These are phyloP conservation scores for Caiman crocodilus DNA, from an alignment of 2,797 vertebrate genomes.

Conservation along the genomic window DNA sequence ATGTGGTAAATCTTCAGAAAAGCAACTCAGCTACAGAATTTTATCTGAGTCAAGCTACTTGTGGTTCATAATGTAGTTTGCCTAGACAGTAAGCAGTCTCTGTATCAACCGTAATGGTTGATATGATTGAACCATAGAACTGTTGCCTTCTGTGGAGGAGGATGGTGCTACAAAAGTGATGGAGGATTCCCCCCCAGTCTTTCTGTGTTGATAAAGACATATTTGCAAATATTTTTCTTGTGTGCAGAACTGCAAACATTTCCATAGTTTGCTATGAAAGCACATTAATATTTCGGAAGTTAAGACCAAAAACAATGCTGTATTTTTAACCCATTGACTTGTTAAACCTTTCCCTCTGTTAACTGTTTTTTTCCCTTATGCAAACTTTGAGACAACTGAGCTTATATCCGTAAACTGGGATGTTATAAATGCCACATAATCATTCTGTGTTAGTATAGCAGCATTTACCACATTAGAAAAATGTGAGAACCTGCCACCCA, in stretches of 20 bases:
- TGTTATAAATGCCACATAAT: too few species aligned
- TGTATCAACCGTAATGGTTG: too few species aligned
- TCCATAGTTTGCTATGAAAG: background rate
- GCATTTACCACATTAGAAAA: too few species aligned
- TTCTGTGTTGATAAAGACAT: background rate
- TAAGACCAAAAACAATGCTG: too few species aligned
- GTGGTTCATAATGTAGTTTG: background rate
- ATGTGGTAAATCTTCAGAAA: too few species aligned
- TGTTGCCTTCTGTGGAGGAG: background rate
- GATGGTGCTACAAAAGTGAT: background rate
- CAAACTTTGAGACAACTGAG: too few species aligned
- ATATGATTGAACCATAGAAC: too few species aligned
- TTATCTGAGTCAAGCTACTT: background rate
- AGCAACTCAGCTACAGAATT: background rate
- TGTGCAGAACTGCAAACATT: background rate
- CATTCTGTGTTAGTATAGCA: too few species aligned
- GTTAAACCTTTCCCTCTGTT: too few species aligned
- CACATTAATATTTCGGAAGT: background rate
- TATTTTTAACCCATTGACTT: too few species aligned
- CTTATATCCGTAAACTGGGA: too few species aligned
- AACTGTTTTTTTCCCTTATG: too few species aligned
- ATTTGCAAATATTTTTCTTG: background rate
- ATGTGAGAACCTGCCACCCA: fast-evolving
- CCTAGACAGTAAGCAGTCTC: background rate
- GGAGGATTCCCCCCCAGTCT: background rate